A percentile compares a stretch with the other conserved stretches of the same genome.
Evolutionary conservation across 2,113 vertebrate genomes (phyloP).

Genomic region (Desmodus rotundus): DNA sequence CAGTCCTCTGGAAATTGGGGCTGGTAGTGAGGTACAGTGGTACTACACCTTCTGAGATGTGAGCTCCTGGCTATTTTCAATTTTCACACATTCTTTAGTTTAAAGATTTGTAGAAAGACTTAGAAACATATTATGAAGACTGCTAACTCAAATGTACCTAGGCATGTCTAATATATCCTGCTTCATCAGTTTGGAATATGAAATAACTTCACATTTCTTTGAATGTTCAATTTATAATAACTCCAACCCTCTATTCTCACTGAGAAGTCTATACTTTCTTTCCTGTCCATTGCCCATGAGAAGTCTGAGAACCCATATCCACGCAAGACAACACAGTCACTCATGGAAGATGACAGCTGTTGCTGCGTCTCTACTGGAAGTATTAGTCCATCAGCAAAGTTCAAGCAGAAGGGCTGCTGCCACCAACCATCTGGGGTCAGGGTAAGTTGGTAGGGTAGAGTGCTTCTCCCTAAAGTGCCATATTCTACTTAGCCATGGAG

Average conservation of each 20-base stretch:
- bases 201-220: slow-evolving; percentile 25
- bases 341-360: not conserved
- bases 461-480: not conserved
- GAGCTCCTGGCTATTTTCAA: not conserved
- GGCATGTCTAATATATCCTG: not conserved
- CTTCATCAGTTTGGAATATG: slow-evolving; percentile 31
- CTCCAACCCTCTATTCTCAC: not conserved
- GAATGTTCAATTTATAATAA: slow-evolving; percentile 15
- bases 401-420: not conserved
- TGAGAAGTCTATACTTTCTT: not conserved
- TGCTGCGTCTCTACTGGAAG: not conserved
- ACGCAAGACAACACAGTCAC: not conserved
- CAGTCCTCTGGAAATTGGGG: not conserved
- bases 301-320: not conserved
- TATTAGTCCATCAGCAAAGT: not conserved
- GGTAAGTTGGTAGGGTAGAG: not conserved
- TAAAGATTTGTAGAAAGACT: not conserved
- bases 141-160: not conserved
- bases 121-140: slow-evolving; percentile 15
- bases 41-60: not conserved
- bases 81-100: slow-evolving; percentile 8
- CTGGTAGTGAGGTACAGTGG: not conserved
- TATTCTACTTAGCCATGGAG: not conserved
- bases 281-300: not conserved
- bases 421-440: not conserved